Evolutionary conservation across 1,140 invertebrate species (phyloP).

Genomic region (Heliothis subflexa): DNA sequence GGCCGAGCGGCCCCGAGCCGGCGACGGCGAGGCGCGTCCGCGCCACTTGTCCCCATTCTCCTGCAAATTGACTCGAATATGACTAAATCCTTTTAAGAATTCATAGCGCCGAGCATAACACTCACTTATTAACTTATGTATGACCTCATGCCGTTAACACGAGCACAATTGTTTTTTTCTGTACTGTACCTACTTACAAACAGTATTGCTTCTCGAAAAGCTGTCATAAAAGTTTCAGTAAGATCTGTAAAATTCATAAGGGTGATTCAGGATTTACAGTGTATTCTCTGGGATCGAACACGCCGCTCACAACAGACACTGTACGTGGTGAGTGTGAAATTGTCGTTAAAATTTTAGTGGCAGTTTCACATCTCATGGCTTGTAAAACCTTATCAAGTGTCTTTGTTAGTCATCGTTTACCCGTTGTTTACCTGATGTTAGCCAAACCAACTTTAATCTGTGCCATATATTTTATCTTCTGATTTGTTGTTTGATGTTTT

Average conservation of each 20-base stretch:
- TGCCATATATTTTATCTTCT: neutral
- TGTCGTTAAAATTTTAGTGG: conserved; percentile 75
- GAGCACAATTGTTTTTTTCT: conserved; percentile 49
- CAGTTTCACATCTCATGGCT: conserved; percentile 64
- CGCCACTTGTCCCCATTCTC: conserved; percentile 76
- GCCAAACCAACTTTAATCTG: conserved; percentile 25
- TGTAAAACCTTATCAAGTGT: conserved; percentile 68
- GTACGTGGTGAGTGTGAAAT: conserved; percentile 25
- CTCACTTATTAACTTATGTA: conserved; percentile 62
- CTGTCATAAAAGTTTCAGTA: conserved; percentile 51
- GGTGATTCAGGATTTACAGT: conserved; percentile 62
- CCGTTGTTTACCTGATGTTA: conserved; percentile 49
- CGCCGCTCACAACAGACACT: conserved; percentile 37
- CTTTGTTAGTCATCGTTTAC: conserved; percentile 69
- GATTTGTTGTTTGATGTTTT: conserved; percentile 3
- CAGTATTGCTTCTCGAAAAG: neutral
- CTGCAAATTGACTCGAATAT: conserved; percentile 76
- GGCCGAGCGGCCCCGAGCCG: conserved; percentile 49
- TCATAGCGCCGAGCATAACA: conserved; percentile 62
- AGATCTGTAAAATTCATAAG: conserved; percentile 53
- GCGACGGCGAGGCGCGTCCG: conserved; percentile 71
- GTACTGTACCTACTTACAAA: neutral
- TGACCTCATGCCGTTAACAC: conserved; percentile 64
- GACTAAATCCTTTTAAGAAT: conserved; percentile 81
- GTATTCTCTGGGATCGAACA: conserved; percentile 22